These are phyloP conservation scores for Cheilosia pagana DNA, from an alignment of 2,888 invertebrate species.

Conservation along the genomic window DNA sequence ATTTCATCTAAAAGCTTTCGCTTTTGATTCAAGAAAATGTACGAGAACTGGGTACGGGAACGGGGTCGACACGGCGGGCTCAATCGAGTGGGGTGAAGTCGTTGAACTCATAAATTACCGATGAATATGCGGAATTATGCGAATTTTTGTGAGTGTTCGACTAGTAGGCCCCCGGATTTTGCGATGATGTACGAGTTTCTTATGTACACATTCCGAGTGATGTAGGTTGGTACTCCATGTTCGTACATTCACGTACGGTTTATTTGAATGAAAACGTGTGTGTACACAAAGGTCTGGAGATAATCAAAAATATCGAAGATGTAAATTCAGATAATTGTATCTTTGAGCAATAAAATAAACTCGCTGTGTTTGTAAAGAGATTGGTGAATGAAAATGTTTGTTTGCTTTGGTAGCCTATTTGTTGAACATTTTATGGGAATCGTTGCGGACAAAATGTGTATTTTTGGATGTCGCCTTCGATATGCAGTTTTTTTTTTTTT, in stretches of 20 bases:
- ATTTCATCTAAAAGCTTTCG: slow-evolving; percentile 49
- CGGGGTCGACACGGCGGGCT: too few species aligned
- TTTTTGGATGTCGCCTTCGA: too few species aligned
- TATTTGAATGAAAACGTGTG: slow-evolving; percentile 25
- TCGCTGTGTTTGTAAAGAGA: too few species aligned
- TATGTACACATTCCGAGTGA: slow-evolving; percentile 1
- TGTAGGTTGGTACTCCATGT: not conserved
- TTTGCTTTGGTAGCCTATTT: too few species aligned
- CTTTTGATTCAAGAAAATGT: slow-evolving; percentile 16
- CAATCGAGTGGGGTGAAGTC: slow-evolving; percentile 19
- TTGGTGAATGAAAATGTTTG: too few species aligned
- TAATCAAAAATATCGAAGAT: too few species aligned
- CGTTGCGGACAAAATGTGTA: too few species aligned
- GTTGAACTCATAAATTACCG: slow-evolving; percentile 63
- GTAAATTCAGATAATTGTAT: too few species aligned
- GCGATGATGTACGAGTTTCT: slow-evolving; percentile 30
- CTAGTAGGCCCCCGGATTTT: slow-evolving; percentile 17
- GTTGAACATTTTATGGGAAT: too few species aligned
- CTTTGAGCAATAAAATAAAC: too few species aligned
- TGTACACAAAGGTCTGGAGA: too few species aligned
- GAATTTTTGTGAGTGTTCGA: slow-evolving; percentile 10
- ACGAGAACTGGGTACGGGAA: not conserved
- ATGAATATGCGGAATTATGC: not conserved
- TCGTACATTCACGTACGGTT: slow-evolving; percentile 22
- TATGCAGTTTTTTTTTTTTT: too few species aligned